These are phyloP conservation scores for Thymelicus sylvestris DNA, from an alignment of 2,888 invertebrate genomes.

Conservation along the genomic window DNA sequence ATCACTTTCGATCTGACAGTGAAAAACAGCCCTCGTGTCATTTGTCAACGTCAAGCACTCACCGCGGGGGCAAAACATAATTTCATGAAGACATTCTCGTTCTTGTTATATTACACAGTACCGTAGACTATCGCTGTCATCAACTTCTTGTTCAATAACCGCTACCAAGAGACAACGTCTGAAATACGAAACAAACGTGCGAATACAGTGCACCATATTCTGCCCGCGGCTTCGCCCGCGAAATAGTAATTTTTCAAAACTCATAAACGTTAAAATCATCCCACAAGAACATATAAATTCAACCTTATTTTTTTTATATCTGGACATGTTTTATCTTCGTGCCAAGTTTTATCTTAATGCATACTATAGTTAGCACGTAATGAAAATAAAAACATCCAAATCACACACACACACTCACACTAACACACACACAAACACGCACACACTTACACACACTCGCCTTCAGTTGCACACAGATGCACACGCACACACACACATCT, in stretches of 20 bases:
- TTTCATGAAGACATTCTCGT: slow-evolving; percentile 81
- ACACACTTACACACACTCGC: too few species aligned
- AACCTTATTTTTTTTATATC: too few species aligned
- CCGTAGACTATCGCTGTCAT: slow-evolving; percentile 58
- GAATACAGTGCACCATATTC: background rate
- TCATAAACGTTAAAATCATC: too few species aligned
- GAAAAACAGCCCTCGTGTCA: slow-evolving; percentile 78
- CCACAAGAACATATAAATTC: too few species aligned
- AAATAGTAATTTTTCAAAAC: background rate
- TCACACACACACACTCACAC: too few species aligned
- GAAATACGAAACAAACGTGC: slow-evolving; percentile 3
- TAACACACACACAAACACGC: too few species aligned
- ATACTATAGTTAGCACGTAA: too few species aligned
- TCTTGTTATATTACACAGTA: slow-evolving; percentile 65
- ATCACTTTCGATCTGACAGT: slow-evolving; percentile 80
- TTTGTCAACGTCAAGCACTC: slow-evolving; percentile 81
- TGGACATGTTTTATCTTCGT: too few species aligned
- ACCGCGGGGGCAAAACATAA: slow-evolving; percentile 72
- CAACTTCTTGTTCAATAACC: slow-evolving; percentile 57
- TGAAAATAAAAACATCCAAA: too few species aligned
- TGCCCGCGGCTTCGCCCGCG: background rate
- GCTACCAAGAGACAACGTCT: slow-evolving; percentile 25
- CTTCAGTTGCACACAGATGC: too few species aligned
- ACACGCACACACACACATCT: too few species aligned
- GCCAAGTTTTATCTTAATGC: too few species aligned